Evolutionary conservation across 2,888 invertebrate genomes (phyloP).

Genomic region (Cryptophagus acutangulus): DNA sequence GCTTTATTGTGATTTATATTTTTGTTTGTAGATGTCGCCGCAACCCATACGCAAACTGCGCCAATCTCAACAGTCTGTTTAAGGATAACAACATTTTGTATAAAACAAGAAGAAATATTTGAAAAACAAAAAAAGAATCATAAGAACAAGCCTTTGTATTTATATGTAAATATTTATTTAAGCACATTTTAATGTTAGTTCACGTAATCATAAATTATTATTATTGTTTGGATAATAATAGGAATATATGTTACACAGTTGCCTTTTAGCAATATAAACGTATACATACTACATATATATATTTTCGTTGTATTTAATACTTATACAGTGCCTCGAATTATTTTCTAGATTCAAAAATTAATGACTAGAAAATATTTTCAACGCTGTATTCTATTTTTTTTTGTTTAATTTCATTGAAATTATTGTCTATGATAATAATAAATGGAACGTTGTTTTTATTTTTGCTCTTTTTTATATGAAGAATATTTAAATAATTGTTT

Average conservation of each 20-base stretch:
- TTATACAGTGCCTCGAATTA: constrained; percentile 5
- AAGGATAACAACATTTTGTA: no score
- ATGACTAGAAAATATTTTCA: no score
- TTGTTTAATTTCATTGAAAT: no score
- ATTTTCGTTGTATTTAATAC: constrained; percentile 16
- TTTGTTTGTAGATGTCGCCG: constrained; percentile 40
- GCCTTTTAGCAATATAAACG: constrained; percentile 16
- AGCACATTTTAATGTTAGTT: constrained; percentile 10
- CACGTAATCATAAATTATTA: constrained; percentile 5
- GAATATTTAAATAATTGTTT: no score
- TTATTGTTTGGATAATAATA: constrained; percentile 8
- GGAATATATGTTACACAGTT: constrained; percentile 11
- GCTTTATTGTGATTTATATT: constrained; percentile 5
- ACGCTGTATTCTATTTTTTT: no score
- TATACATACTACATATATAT: constrained; percentile 8
- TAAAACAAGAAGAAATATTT: constrained; percentile 24
- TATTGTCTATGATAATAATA: no score
- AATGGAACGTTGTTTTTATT: no score
- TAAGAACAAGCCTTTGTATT: constrained; percentile 19
- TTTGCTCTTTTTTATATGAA: no score
- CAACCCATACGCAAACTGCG: constrained; percentile 39
- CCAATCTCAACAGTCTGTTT: constrained; percentile 39
- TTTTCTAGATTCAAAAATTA: no score
- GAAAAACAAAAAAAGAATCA: no score
- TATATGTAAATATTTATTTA: constrained; percentile 30